A percentile compares a stretch with the other conserved stretches of the same genome.
Conservation (phyloP, 2,888 invertebrate species). For the Parnassius smintheus region DNA sequence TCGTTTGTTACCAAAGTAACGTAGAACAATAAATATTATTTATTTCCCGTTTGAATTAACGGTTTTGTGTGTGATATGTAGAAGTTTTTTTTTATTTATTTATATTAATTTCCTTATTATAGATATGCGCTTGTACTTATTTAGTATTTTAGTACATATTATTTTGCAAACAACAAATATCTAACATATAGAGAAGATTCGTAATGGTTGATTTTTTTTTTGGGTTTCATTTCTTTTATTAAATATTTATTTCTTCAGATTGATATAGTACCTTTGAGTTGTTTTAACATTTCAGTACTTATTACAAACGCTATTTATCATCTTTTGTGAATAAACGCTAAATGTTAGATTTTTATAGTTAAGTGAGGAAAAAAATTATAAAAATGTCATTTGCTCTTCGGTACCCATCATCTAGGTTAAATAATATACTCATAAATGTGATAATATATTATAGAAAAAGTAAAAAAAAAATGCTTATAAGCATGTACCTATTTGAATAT, state of each 20-base stretch:
- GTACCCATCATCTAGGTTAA: slow-evolving; percentile 59
- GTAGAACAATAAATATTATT: slow-evolving; percentile 25
- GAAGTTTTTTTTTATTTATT: slow-evolving; percentile 10
- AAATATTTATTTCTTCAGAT: not conserved
- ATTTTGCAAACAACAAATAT: not conserved
- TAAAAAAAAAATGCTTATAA: slow-evolving; percentile 63
- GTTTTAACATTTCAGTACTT: slow-evolving; percentile 43
- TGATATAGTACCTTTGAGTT: slow-evolving; percentile 6
- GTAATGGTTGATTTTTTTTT: not conserved
- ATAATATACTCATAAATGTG: slow-evolving; percentile 74
- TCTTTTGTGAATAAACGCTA: slow-evolving; percentile 40
- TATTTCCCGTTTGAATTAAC: not conserved
- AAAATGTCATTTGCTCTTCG: slow-evolving; percentile 56
- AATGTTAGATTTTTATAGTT: slow-evolving; percentile 52
- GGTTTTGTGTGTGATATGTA: not conserved
- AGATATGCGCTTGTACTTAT: slow-evolving; percentile 9
- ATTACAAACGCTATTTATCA: slow-evolving; percentile 41
- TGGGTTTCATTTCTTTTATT: not conserved
- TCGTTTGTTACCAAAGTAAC: slow-evolving; percentile 37
- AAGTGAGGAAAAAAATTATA: slow-evolving; percentile 41
- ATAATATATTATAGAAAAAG: slow-evolving; percentile 67
- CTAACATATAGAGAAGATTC: too few relatives aligned
- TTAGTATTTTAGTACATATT: slow-evolving; percentile 1
- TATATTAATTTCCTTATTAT: slow-evolving; percentile 5
- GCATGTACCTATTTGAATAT: slow-evolving; percentile 58